These are phyloP conservation scores for Lingula anatina DNA, from an alignment of 2,888 invertebrate genomes.

Conservation along the genomic window DNA sequence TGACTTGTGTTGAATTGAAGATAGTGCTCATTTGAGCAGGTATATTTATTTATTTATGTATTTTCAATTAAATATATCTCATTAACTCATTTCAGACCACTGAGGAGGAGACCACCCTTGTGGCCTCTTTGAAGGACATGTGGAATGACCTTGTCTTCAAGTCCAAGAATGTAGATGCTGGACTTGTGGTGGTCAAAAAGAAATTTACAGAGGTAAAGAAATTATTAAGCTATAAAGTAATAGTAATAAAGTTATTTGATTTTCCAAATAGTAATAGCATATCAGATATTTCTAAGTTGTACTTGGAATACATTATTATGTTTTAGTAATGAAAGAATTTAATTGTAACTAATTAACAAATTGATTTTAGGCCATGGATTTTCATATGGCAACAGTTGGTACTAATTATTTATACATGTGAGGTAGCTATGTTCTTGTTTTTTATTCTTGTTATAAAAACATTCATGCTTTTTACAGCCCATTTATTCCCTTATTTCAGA, in stretches of 20 bases:
- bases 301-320: too few relatives aligned
- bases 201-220: constrained; percentile 66
- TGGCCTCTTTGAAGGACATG: constrained; percentile 25
- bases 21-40: too few relatives aligned
- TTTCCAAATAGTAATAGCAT: too few relatives aligned
- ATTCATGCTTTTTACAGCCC: too few relatives aligned
- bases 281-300: too few relatives aligned
- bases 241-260: too few relatives aligned
- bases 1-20: too few relatives aligned
- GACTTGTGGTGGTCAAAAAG: constrained; percentile 67
- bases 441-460: not conserved
- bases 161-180: constrained; percentile 52
- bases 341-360: not conserved
- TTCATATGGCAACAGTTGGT: not conserved
- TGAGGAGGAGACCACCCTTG: not conserved
- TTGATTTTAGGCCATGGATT: too few relatives aligned
- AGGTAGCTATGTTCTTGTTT: constrained; percentile 1
- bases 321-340: not conserved
- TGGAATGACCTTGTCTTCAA: constrained; percentile 51
- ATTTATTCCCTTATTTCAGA: constrained; percentile 29
- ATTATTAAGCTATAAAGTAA: not conserved
- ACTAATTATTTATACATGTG: not conserved
- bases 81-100: not conserved
- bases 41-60: not conserved
- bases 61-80: not conserved